Evolutionary conservation across 2,797 vertebrate genomes (phyloP).

Genomic region (Falco novaeseelandiae): DNA sequence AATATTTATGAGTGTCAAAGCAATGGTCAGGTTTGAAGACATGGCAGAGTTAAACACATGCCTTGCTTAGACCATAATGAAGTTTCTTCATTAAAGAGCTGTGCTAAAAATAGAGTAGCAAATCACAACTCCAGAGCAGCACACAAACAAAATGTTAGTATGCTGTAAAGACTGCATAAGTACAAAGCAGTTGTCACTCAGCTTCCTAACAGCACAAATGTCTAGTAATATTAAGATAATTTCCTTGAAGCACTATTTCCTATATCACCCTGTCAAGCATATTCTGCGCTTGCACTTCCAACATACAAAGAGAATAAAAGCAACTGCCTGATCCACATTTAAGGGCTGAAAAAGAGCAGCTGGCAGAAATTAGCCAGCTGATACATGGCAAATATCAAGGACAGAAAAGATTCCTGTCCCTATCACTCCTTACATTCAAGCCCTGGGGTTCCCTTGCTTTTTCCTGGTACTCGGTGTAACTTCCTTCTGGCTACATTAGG

Average conservation of each 20-base stretch:
- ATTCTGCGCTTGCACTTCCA: background rate
- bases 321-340: background rate
- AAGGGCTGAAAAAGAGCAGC: background rate
- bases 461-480: background rate
- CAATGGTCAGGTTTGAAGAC: background rate
- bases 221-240: background rate
- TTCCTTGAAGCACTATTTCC: background rate
- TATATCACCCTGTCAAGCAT: background rate
- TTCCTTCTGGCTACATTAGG: background rate
- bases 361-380: background rate
- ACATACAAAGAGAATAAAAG: background rate
- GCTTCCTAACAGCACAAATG: background rate
- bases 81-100: background rate
- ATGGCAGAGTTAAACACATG: background rate
- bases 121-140: background rate
- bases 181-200: fast-evolving
- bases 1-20: background rate
- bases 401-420: background rate
- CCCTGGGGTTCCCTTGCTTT: background rate
- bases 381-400: background rate
- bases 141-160: background rate
- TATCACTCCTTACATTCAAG: background rate
- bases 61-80: background rate
- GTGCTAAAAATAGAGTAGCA: background rate
- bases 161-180: background rate